Percentiles rank a stretch among this genome's conserved stretches.
phyloP scores from a whole-genome alignment of 2,888 invertebrate genomes.

The Diaphora mendica region DNA sequence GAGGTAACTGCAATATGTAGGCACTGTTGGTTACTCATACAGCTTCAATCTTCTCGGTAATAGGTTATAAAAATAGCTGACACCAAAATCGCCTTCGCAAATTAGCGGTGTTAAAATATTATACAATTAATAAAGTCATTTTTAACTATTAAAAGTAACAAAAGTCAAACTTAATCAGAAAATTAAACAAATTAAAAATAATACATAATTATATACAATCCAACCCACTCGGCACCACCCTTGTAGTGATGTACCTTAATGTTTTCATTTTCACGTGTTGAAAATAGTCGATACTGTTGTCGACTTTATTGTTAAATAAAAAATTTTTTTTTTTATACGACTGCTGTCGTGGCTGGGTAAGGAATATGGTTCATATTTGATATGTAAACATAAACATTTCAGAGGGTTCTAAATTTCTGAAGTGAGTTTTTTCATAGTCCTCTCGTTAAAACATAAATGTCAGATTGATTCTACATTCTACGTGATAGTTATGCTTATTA shows the following conservation, averaged over 20 bases:
- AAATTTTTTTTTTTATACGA: not conserved
- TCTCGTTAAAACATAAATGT: too few relatives aligned
- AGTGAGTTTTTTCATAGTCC: too few relatives aligned
- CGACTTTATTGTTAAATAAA: not conserved
- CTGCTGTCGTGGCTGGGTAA: not conserved
- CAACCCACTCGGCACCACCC: slow-evolving; percentile 61
- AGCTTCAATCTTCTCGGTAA: slow-evolving; percentile 64
- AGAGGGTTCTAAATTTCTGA: too few relatives aligned
- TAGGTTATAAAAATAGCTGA: slow-evolving; percentile 81
- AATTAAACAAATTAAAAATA: slow-evolving; percentile 58
- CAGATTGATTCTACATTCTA: too few relatives aligned
- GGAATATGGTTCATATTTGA: not conserved
- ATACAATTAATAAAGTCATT: slow-evolving; percentile 38
- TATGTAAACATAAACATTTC: too few relatives aligned
- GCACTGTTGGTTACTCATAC: slow-evolving; percentile 70
- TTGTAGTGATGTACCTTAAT: slow-evolving; percentile 50
- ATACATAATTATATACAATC: slow-evolving; percentile 52
- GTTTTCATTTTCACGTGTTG: not conserved
- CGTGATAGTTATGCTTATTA: not conserved
- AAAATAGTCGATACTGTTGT: slow-evolving; percentile 12
- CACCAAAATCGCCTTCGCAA: slow-evolving; percentile 45
- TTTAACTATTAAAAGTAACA: slow-evolving; percentile 41
- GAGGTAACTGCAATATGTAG: slow-evolving; percentile 58
- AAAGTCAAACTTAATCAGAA: slow-evolving; percentile 44
- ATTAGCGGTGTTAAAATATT: slow-evolving; percentile 36